phyloP scores from a whole-genome alignment of 2,797 vertebrate genomes.

The Oryzias sinensis region DNA sequence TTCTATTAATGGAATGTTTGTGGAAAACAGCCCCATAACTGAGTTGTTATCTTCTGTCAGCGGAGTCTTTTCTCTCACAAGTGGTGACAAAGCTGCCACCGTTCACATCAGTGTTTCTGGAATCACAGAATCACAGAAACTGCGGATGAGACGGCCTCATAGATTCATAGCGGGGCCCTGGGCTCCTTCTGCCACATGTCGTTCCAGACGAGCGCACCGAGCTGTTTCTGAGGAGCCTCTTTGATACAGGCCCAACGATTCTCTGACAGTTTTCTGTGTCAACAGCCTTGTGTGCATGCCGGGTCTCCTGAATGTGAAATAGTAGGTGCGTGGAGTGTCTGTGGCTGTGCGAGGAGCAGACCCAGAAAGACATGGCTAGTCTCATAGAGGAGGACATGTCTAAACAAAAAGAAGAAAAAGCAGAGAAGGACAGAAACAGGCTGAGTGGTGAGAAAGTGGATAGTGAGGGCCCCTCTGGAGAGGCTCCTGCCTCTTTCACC shows the following conservation, averaged over 20 bases:
- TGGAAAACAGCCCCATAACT: no score
- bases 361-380: slow-evolving; percentile 27
- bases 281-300: slow-evolving; percentile 30
- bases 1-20: no score
- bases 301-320: slow-evolving; percentile 18
- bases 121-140: slow-evolving; percentile 23
- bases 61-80: slow-evolving; percentile 1
- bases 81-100: background rate
- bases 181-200: slow-evolving; percentile 32
- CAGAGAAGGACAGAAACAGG: slow-evolving; percentile 33
- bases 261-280: slow-evolving; percentile 40
- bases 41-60: no score
- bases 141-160: slow-evolving; percentile 27
- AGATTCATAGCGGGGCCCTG: slow-evolving; percentile 20
- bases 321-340: slow-evolving; percentile 11
- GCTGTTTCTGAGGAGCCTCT: slow-evolving; percentile 45
- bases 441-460: slow-evolving; percentile 40
- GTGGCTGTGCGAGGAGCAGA: slow-evolving; percentile 21
- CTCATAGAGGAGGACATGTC: slow-evolving; percentile 50
- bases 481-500: slow-evolving; percentile 27
- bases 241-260: slow-evolving; percentile 45
- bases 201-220: slow-evolving; percentile 35
- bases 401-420: slow-evolving; percentile 64
- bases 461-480: slow-evolving; percentile 37
- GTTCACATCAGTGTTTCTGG: slow-evolving; percentile 17